These are phyloP conservation scores for Oryctolagus cuniculus DNA, from an alignment of 2,113 vertebrate genomes.

Conservation along the genomic window DNA sequence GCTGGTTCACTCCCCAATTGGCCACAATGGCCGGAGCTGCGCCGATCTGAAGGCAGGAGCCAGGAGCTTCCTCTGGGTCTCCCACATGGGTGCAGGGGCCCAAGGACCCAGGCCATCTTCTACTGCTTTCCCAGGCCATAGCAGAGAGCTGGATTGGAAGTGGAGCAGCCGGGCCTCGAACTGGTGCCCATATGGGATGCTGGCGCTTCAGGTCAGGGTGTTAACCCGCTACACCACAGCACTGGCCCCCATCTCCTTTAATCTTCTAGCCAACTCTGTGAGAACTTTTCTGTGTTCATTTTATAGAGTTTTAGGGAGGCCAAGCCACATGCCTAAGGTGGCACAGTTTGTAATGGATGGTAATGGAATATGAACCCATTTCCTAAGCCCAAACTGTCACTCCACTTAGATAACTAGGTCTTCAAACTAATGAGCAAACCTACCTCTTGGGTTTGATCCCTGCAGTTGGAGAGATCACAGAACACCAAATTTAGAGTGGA, in stretches of 20 bases:
- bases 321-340: background rate
- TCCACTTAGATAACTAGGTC: slow-evolving; percentile 28
- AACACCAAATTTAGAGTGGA: slow-evolving; percentile 35
- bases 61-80: no score
- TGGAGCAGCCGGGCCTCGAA: no score
- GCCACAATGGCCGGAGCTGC: no score
- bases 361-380: slow-evolving; percentile 64
- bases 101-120: no score
- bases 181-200: no score
- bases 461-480: background rate
- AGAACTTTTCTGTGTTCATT: background rate
- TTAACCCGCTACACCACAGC: no score
- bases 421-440: slow-evolving; percentile 37
- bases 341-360: slow-evolving; percentile 6
- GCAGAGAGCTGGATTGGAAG: no score
- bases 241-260: background rate
- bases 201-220: no score
- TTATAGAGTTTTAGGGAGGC: slow-evolving; percentile 30
- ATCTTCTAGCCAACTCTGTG: slow-evolving; percentile 9
- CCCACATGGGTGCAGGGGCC: no score
- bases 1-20: no score
- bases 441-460: background rate
- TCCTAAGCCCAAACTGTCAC: slow-evolving; percentile 45
- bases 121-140: no score
- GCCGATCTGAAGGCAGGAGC: no score